Base-by-base conservation (phyloP, 2,888 invertebrate genomes). In the Drosophila buzzatii region DNA sequence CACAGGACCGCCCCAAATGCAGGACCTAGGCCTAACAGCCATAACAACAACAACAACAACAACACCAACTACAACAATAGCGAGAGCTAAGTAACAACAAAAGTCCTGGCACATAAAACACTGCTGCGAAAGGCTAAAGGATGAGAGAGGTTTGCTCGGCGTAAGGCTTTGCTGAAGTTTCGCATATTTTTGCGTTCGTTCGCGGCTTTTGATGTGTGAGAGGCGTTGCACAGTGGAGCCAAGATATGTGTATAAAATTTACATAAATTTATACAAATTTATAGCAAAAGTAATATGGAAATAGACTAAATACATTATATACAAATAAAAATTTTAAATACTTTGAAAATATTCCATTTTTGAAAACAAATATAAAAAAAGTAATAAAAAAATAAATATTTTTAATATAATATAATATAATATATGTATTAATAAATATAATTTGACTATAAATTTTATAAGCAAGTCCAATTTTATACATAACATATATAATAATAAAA, bases 151-250 rank as follows among this genome's bases (percentile, higher is more conserved):
- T 33, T 18, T 27, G 59, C 16, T 1, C 16, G 37, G 37, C 10
- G 35, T n/a, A 57, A 56, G 53, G 27, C 51, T 37, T 35, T 35
- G 69, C 79, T 86, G 79, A 85, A 86, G 84, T 69, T 83, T 85
- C 79, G 89, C 85, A 85, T 85, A 85, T 85, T 88, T 88, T 88
- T 81, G 79, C 69, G 79, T 75, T 83, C 75, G 57, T 65, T 70
- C 79, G 81, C 73, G 85, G 73, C 75, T 76, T 85, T 85, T 88
- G 86, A 88, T 85, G 79, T 69, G 67, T 67, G 51, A 67, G 72
- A 35, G 41, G 18, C 51, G 8, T 3, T 2, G 35, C 41, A 85
- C 84, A 76, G 84, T 85, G 89, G 63, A 1, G 2, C 55, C n/a
- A 10, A 52, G 5, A 33, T 16, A n/a, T 9, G 5, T 3, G 9